Evolutionary conservation across 2,113 vertebrate genomes (phyloP).

Genomic region (Carollia perspicillata): DNA sequence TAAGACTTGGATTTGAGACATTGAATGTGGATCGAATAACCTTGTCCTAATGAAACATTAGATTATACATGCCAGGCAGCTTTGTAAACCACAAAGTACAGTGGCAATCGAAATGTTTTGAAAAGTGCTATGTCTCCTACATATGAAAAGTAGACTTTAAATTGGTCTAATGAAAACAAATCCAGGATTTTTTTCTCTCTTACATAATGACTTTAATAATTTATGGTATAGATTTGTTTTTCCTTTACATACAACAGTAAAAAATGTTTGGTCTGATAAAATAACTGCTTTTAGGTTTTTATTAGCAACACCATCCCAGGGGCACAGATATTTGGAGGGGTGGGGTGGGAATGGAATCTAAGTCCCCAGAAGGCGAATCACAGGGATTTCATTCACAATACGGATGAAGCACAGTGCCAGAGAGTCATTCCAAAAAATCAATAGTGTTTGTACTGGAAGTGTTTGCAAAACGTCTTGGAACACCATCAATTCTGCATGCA

Average conservation of each 20-base stretch:
- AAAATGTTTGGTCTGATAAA: conserved; percentile 47
- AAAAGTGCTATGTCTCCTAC: not conserved
- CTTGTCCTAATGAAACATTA: not conserved
- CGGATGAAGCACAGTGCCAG: conserved; percentile 35
- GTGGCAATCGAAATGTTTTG: not conserved
- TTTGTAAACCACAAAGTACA: not conserved
- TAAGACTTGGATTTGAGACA: not conserved
- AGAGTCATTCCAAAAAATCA: conserved; percentile 41
- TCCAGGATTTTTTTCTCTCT: not conserved
- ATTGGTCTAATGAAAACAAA: conserved; percentile 25
- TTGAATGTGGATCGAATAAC: not conserved
- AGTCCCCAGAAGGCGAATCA: conserved; percentile 30
- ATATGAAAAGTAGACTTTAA: conserved; percentile 30
- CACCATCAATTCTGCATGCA: not conserved
- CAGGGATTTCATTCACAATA: conserved; percentile 10
- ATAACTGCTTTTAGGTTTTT: conserved; percentile 22
- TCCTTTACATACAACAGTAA: conserved; percentile 11
- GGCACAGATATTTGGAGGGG: not conserved
- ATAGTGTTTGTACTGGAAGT: conserved; percentile 32
- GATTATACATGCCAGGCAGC: not conserved
- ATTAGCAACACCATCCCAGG: not conserved
- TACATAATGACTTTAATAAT: conserved; percentile 37
- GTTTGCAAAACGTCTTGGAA: conserved; percentile 34
- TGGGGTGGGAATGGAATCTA: not conserved
- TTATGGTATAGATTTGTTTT: conserved; percentile 42